Percentiles rank a stretch among this genome's conserved stretches.
Evolutionary conservation across 2,888 invertebrate species (phyloP).

Genomic region (Megastigmus dorsalis): DNA sequence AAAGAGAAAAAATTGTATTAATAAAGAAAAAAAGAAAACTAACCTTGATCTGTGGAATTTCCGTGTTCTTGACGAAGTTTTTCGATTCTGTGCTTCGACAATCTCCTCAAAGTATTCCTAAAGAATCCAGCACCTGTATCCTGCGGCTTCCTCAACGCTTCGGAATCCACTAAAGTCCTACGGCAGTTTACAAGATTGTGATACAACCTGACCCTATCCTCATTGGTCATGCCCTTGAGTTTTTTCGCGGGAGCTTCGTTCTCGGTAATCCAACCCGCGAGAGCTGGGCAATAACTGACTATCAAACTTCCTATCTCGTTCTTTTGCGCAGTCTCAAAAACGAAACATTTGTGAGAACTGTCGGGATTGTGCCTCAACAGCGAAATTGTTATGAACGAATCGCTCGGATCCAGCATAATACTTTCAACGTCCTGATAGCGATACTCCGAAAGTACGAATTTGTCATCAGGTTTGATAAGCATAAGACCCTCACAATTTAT

Average conservation of each 20-base stretch:
- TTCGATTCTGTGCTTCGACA: constrained; percentile 90
- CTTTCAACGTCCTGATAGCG: constrained; percentile 93
- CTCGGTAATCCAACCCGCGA: constrained; percentile 89
- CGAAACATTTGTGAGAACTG: constrained; percentile 89
- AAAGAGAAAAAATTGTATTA: not conserved
- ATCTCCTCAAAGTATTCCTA: constrained; percentile 88
- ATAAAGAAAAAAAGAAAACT: not conserved
- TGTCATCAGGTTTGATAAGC: constrained; percentile 93
- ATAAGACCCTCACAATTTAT: constrained; percentile 94
- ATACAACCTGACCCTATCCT: constrained; percentile 90
- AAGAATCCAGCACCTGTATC: constrained; percentile 91
- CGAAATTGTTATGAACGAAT: constrained; percentile 93
- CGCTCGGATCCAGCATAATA: constrained; percentile 92
- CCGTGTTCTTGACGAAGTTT: constrained; percentile 84
- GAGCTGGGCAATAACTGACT: constrained; percentile 90
- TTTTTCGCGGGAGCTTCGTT: constrained; percentile 80
- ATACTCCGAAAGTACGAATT: constrained; percentile 92
- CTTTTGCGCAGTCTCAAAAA: constrained; percentile 92
- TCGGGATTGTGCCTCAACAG: constrained; percentile 83
- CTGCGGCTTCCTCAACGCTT: constrained; percentile 87
- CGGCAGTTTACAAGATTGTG: constrained; percentile 91
- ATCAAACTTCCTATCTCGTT: constrained; percentile 94
- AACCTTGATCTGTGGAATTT: constrained; percentile 77
- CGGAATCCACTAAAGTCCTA: constrained; percentile 88
- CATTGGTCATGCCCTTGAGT: constrained; percentile 85